Evolutionary conservation across 2,888 invertebrate species (phyloP).

Genomic region (Drosophila fungiperda): DNA sequence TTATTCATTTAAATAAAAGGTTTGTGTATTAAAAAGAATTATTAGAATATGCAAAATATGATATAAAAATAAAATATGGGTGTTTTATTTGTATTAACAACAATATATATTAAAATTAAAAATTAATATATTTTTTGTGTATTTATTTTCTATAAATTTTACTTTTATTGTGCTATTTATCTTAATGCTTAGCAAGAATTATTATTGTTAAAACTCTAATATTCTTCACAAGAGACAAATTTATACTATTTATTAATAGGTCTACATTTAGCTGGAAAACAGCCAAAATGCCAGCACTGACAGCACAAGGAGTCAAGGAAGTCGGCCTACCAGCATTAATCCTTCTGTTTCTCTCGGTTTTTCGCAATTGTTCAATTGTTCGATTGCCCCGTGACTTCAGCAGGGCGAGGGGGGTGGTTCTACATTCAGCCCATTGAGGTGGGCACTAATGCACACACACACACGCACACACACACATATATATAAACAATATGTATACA

Average conservation of each 20-base stretch:
- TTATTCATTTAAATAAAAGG: no score
- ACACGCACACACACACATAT: not conserved
- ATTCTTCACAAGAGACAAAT: not conserved
- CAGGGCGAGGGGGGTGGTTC: conserved; percentile 1
- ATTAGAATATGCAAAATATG: no score
- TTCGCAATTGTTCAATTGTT: conserved; percentile 80
- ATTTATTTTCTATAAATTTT: no score
- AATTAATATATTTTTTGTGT: no score
- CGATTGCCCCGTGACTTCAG: conserved; percentile 31
- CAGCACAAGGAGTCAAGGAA: not conserved
- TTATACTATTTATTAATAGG: not conserved
- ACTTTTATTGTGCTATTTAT: not conserved
- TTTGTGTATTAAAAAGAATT: no score
- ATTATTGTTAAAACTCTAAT: no score
- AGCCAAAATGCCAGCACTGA: not conserved
- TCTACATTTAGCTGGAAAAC: not conserved
- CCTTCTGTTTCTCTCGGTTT: conserved; percentile 70
- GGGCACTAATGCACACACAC: conserved; percentile 29
- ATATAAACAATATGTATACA: conserved; percentile 9
- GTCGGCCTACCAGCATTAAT: conserved; percentile 75
- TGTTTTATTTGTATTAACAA: no score
- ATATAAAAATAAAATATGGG: no score
- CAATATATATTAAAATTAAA: no score
- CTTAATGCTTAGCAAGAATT: not conserved
- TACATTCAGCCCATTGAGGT: conserved; percentile 38